phyloP scores from a whole-genome alignment of 2,797 vertebrate genomes.

The Enteromius unitaeniatus region DNA sequence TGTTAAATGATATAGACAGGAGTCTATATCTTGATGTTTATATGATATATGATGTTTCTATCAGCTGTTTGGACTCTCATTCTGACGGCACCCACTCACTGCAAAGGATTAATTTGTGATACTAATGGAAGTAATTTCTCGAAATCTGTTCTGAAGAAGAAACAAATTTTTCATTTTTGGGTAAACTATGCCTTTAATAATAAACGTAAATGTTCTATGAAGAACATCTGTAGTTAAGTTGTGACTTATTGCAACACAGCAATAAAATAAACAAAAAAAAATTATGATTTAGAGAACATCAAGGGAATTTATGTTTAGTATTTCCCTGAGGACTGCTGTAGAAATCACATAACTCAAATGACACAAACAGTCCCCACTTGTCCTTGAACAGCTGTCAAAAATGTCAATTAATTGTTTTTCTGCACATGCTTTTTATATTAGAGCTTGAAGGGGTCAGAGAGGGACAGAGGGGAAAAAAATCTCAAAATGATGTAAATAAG shows the following conservation, averaged over 20 bases:
- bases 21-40: no score
- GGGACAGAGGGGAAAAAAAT: not conserved
- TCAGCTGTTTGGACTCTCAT: no score
- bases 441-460: not conserved
- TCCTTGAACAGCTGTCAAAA: not conserved
- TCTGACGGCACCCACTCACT: no score
- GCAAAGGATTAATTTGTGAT: no score
- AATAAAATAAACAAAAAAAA: not conserved
- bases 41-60: no score
- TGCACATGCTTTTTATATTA: not conserved
- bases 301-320: not conserved
- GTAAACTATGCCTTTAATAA: no score
- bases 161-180: no score
- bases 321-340: not conserved
- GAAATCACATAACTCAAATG: not conserved
- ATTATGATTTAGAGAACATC: not conserved
- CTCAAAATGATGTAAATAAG: not conserved
- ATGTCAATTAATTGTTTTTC: not conserved
- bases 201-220: no score
- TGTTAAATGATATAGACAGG: no score
- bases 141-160: no score
- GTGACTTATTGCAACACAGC: not conserved
- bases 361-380: not conserved
- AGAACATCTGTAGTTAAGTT: no score
- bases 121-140: no score